Evolutionary conservation across 2,888 invertebrate species (phyloP).

Genomic region (Amiota minor): DNA sequence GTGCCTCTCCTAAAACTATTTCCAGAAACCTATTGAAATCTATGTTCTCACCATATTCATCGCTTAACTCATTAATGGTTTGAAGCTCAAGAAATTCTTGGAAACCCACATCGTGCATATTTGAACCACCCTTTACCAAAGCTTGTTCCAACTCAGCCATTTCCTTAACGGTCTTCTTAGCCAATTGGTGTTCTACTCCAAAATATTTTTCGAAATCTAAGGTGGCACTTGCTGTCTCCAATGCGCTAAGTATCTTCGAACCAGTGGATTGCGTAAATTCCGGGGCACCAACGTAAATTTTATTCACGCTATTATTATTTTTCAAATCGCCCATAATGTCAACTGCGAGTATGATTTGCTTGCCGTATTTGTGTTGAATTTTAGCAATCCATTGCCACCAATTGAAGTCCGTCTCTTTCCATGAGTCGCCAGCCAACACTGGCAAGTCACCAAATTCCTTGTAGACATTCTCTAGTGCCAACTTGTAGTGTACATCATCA

Average conservation of each 20-base stretch:
- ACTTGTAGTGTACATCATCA: slow-evolving; percentile 51
- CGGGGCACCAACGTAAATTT: slow-evolving; percentile 58
- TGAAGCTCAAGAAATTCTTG: slow-evolving; percentile 48
- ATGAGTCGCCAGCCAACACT: slow-evolving; percentile 41
- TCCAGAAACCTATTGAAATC: slow-evolving; percentile 60
- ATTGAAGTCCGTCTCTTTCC: slow-evolving; percentile 54
- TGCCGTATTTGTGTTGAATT: slow-evolving; percentile 61
- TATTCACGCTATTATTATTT: slow-evolving; percentile 53
- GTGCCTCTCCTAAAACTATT: slow-evolving; percentile 51
- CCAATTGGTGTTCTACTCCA: slow-evolving; percentile 44
- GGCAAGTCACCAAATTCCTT: slow-evolving; percentile 61
- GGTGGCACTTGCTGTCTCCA: slow-evolving; percentile 32
- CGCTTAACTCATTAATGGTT: slow-evolving; percentile 49
- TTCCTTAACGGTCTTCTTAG: slow-evolving; percentile 48
- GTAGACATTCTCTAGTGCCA: slow-evolving; percentile 49
- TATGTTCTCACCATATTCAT: slow-evolving; percentile 48
- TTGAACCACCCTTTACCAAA: slow-evolving; percentile 42
- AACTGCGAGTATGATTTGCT: slow-evolving; percentile 58
- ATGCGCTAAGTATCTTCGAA: slow-evolving; percentile 36
- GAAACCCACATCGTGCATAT: slow-evolving; percentile 36
- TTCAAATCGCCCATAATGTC: slow-evolving; percentile 57
- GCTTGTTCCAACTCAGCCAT: slow-evolving; percentile 50
- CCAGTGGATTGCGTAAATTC: slow-evolving; percentile 23
- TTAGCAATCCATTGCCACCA: slow-evolving; percentile 64
- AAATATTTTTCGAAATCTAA: slow-evolving; percentile 52